phyloP scores from a whole-genome alignment of 2,797 vertebrate genomes.

The Micropoecilia bifurca region DNA sequence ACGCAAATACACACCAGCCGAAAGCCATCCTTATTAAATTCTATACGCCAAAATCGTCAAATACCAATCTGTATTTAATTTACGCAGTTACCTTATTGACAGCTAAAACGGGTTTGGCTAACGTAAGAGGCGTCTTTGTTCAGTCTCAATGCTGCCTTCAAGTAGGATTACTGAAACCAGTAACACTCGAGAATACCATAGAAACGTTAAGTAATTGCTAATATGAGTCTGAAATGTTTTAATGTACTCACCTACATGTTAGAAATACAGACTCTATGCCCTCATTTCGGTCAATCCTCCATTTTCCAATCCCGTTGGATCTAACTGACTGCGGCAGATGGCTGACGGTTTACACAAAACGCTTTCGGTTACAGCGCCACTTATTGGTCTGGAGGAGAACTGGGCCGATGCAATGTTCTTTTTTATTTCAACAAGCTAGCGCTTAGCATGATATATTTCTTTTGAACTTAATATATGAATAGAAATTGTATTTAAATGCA shows the following conservation, averaged over 20 bases:
- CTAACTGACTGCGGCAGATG: conserved; percentile 80
- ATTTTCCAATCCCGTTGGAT: conserved; percentile 83
- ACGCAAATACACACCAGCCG: not conserved
- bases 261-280: conserved; percentile 56
- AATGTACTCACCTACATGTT: conserved; percentile 59
- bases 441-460: not conserved
- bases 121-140: conserved; percentile 13
- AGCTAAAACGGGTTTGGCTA: conserved; percentile 16
- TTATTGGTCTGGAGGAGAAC: conserved; percentile 60
- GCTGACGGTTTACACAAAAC: conserved; percentile 57
- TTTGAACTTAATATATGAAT: not conserved
- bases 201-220: not conserved
- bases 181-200: rapidly evolving
- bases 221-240: not conserved
- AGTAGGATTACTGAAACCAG: not conserved
- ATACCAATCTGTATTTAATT: too few species aligned
- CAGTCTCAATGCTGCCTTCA: conserved; percentile 12
- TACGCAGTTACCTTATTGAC: not conserved
- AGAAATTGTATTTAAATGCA: not conserved
- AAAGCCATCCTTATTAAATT: rapidly evolving
- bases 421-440: conserved; percentile 1
- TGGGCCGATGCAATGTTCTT: not conserved
- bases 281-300: conserved; percentile 78
- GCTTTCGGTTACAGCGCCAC: conserved; percentile 51
- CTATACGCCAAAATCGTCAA: not conserved